phyloP scores from a whole-genome alignment of 2,797 vertebrate species.

The Paratrypauchen microcephalus region DNA sequence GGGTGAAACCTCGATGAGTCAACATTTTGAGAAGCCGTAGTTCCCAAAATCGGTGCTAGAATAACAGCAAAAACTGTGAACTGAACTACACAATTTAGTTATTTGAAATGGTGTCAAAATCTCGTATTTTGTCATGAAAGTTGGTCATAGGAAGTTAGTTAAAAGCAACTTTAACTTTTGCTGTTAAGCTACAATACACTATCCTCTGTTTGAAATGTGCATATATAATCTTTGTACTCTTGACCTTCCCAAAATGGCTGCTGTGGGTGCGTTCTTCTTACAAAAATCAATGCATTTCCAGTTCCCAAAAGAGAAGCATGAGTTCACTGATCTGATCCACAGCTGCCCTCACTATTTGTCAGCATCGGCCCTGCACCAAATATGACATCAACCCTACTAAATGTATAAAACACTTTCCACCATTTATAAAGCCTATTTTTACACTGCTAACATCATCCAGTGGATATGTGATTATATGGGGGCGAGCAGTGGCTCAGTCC shows the following conservation, averaged over 20 bases:
- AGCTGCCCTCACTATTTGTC: constrained; percentile 54
- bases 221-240: background rate
- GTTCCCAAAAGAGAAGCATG: constrained; percentile 23
- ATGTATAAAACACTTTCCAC: constrained; percentile 59
- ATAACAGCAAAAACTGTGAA: too few species aligned
- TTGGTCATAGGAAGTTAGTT: too few species aligned
- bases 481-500: background rate
- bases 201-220: background rate
- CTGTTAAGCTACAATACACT: background rate
- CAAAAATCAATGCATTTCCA: constrained; percentile 49
- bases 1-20: too few species aligned
- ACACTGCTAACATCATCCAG: constrained; percentile 53
- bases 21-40: too few species aligned
- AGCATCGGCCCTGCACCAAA: constrained; percentile 64
- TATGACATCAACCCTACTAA: constrained; percentile 72
- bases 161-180: background rate
- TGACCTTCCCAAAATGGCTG: constrained; percentile 7
- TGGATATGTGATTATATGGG: constrained; percentile 4
- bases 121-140: too few species aligned
- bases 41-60: too few species aligned
- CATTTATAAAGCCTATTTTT: constrained; percentile 69
- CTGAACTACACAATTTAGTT: too few species aligned
- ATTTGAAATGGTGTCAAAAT: too few species aligned
- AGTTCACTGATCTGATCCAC: constrained; percentile 35
- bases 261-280: constrained; percentile 21